Percentiles rank a stretch among this genome's conserved stretches.
phyloP scores from a whole-genome alignment of 2,888 invertebrate species.

The Latrodectus elegans region DNA sequence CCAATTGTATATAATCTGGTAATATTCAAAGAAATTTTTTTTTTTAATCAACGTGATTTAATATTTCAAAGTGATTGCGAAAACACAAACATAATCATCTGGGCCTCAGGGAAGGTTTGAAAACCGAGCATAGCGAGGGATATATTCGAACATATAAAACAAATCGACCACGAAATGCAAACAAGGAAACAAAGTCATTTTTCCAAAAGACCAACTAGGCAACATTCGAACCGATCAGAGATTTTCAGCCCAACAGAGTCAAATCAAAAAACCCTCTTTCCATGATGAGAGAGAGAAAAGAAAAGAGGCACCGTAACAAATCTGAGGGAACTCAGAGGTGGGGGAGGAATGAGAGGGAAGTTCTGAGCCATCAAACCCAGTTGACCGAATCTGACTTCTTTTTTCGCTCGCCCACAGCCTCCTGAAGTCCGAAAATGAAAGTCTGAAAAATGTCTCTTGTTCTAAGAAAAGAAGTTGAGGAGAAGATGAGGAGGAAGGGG shows the following conservation, averaged over 20 bases:
- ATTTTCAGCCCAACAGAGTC: background rate
- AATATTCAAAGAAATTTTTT: no score
- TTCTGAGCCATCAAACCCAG: slow-evolving; percentile 57
- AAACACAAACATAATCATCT: no score
- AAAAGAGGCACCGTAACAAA: slow-evolving; percentile 57
- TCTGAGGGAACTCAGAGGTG: slow-evolving; percentile 10
- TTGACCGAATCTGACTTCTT: slow-evolving; percentile 52
- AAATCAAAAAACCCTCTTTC: background rate
- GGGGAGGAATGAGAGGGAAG: slow-evolving; percentile 9
- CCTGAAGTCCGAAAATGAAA: slow-evolving; percentile 64
- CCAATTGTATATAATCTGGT: no score
- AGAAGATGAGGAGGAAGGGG: slow-evolving; percentile 8
- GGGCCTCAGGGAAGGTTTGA: no score
- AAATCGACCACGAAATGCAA: background rate
- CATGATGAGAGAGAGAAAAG: background rate
- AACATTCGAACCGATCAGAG: background rate
- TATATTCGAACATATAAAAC: background rate
- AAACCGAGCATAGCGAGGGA: background rate
- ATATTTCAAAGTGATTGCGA: no score
- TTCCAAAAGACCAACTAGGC: slow-evolving; percentile 2
- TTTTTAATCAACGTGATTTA: no score
- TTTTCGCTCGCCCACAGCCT: background rate
- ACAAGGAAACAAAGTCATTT: background rate
- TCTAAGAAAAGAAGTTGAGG: slow-evolving; percentile 24
- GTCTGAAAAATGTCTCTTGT: slow-evolving; percentile 69